A percentile compares a stretch with the other conserved stretches of the same genome.
Conservation (phyloP, 2,797 vertebrate genomes). For the Onychomys leucogaster region DNA sequence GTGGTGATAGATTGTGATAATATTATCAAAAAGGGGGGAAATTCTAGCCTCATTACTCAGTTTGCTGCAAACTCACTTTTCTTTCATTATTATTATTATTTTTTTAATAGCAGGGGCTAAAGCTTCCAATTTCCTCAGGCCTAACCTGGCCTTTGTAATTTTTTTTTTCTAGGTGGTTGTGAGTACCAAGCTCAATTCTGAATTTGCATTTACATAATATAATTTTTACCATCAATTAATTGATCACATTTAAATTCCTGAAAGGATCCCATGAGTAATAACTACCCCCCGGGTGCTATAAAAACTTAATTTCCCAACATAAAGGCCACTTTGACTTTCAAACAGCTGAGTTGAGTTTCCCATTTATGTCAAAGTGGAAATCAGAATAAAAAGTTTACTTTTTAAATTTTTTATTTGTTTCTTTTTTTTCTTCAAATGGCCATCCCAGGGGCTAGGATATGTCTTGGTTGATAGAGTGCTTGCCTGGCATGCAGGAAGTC, state of each 20-base stretch:
- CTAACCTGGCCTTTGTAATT: constrained; percentile 86
- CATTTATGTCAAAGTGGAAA: constrained; percentile 75
- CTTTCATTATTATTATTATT: constrained; percentile 64
- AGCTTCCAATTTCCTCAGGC: constrained; percentile 83
- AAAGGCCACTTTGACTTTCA: constrained; percentile 83
- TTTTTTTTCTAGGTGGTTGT: constrained; percentile 79
- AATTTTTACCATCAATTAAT: constrained; percentile 89
- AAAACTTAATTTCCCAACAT: constrained; percentile 82
- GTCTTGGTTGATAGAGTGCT: neutral
- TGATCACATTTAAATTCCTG: constrained; percentile 87
- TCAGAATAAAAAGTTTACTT: constrained; percentile 2
- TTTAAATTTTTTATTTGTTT: neutral
- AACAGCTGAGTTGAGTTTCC: constrained; percentile 81
- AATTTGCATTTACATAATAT: constrained; percentile 88
- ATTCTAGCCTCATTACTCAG: constrained; percentile 59
- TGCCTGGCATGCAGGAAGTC: neutral
- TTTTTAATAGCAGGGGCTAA: constrained; percentile 78
- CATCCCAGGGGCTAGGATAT: neutral
- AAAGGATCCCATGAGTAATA: constrained; percentile 84
- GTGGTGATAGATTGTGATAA: constrained; percentile 80
- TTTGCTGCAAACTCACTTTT: constrained; percentile 71
- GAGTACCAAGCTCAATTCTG: constrained; percentile 83
- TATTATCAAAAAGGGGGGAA: constrained; percentile 28
- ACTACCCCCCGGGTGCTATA: constrained; percentile 79
- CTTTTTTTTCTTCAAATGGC: neutral